Percentiles rank a stretch among this genome's conserved stretches.
Evolutionary conservation across 1,140 invertebrate species (phyloP).

Genomic region (Fopius arisanus): DNA sequence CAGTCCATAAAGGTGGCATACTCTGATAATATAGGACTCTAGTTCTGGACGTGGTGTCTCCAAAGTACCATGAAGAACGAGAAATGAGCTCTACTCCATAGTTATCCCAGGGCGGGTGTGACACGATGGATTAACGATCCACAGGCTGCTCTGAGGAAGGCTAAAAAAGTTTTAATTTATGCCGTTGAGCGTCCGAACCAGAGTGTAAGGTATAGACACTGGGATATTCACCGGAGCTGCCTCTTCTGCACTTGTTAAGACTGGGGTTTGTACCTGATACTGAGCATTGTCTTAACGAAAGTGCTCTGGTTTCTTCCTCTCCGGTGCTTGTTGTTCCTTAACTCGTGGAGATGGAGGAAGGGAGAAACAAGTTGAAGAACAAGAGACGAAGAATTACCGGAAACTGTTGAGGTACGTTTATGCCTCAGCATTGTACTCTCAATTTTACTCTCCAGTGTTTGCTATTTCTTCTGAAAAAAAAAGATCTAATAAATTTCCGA

Average conservation of each 20-base stretch:
- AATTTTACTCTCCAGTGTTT: neutral
- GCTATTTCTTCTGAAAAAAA: neutral
- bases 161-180: conserved; percentile 52
- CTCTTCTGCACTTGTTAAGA: neutral
- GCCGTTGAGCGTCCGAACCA: conserved; percentile 33
- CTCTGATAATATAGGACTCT: conserved; percentile 33
- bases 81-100: conserved; percentile 33
- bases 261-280: neutral
- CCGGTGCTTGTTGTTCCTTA: neutral
- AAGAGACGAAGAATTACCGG: conserved; percentile 3
- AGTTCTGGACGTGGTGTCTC: conserved; percentile 30
- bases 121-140: conserved; percentile 49
- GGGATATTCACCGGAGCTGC: neutral
- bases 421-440: neutral
- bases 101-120: conserved; percentile 36
- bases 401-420: neutral
- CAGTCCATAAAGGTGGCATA: neutral
- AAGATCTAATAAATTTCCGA: too few species aligned
- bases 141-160: conserved; percentile 7
- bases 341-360: neutral
- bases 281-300: conserved; percentile 19
- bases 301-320: conserved; percentile 7
- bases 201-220: neutral
- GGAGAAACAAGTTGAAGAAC: neutral
- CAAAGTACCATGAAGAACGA: conserved; percentile 29